These are phyloP conservation scores for Anomalospiza imberbis DNA, from an alignment of 2,797 vertebrate genomes.

Conservation along the genomic window DNA sequence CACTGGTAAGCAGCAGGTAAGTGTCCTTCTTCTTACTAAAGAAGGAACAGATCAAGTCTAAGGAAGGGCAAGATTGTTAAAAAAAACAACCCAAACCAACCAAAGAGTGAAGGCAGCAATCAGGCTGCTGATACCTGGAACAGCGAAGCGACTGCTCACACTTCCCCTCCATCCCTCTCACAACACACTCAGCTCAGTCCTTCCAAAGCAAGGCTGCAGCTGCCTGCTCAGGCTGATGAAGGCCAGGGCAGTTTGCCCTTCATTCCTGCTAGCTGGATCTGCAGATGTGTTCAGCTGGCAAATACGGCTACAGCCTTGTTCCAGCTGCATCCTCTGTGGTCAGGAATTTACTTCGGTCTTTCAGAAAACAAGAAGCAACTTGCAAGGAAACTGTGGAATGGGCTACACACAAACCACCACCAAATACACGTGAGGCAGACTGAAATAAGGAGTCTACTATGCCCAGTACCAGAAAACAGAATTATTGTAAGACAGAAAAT, in stretches of 20 bases:
- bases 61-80: not conserved
- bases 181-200: not conserved
- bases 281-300: not conserved
- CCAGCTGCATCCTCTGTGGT: not conserved
- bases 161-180: not conserved
- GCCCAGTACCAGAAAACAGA: not conserved
- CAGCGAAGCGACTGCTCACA: not conserved
- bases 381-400: not conserved
- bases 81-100: not conserved
- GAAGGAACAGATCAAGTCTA: not conserved
- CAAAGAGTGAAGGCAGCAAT: not conserved
- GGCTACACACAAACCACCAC: not conserved
- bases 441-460: not conserved
- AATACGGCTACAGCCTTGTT: not conserved
- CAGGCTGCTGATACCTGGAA: not conserved
- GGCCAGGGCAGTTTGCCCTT: not conserved
- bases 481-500: not conserved
- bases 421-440: not conserved
- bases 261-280: not conserved
- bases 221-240: not conserved
- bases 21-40: not conserved
- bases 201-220: not conserved
- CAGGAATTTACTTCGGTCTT: not conserved
- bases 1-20: not conserved
- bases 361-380: not conserved